Percentiles rank a stretch among this genome's conserved stretches.
Evolutionary conservation across 2,113 vertebrate species (phyloP).

Genomic region (Neolamprologus fasciatus): DNA sequence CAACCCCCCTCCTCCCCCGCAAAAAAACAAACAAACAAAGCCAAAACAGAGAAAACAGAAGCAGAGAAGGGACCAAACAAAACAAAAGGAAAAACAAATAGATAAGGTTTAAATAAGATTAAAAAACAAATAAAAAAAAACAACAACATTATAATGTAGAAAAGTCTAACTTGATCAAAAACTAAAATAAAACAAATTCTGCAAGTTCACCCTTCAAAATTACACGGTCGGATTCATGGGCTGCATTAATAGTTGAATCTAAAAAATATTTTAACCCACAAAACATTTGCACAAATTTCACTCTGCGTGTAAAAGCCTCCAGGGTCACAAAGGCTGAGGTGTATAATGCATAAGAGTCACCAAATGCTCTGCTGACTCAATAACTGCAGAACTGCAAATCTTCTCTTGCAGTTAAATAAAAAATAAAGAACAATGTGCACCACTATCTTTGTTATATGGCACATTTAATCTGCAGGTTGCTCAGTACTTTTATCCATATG

Average conservation of each 20-base stretch:
- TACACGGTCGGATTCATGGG: accelerated
- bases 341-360: background rate
- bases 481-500: background rate
- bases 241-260: background rate
- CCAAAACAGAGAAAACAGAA: too few species aligned
- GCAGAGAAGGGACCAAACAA: too few species aligned
- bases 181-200: accelerated
- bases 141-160: too few species aligned
- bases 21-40: too few species aligned
- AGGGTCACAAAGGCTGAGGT: background rate
- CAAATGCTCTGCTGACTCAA: background rate
- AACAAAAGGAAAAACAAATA: too few species aligned
- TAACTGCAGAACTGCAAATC: background rate
- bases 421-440: background rate
- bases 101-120: too few species aligned
- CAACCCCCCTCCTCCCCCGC: too few species aligned
- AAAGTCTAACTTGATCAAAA: background rate
- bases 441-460: background rate
- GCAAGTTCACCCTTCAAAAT: background rate
- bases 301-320: background rate
- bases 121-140: too few species aligned
- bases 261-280: background rate
- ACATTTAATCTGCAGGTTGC: background rate
- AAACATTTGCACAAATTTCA: background rate
- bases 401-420: background rate